Evolutionary conservation across 92 coral and sea anemone genomes (phyloP), one percentile per base, ranked within the genome.

Genomic region (Palythoa grandis): DNA sequence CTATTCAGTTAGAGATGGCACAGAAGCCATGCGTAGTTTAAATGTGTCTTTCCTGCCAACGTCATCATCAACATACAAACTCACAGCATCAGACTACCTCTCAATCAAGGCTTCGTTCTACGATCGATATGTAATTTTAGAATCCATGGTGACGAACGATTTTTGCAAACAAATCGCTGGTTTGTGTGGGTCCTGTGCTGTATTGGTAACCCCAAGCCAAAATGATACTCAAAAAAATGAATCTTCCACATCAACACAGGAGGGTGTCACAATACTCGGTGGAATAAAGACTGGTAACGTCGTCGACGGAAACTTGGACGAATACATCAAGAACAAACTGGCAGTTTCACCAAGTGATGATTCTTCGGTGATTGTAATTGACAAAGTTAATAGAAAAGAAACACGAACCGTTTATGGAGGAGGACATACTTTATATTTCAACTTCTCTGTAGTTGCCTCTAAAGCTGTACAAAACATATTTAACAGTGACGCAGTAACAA

Each of bases 351-450:
- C 67, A 70, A 79, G 56, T 2, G 74, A 57, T 54, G 52, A 70
- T 24, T 70, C 83, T 19, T 40, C 76, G 17, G 84, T 87, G 74
- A 87, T 87, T 38, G 80, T 86, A 50, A 66, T 88, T 38, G 78
- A 88, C 73, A 56, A 82, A 47, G 85, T 48, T 20, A 40, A 57
- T 7, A 86, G 86, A n/a, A 87, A 86, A 29, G 94, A 91, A 77
- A 88, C 94, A 39, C 83, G 90, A 24, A 56, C 52, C 8, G 94
- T 91, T 47, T 88, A 88, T 37, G 94, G 92, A 3, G 94, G 94
- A 15, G 83, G 88, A 3, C 86, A 71, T 80, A 79, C 86, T 71
- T 88, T 91, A 40, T 54, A 85, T 63, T 91, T 91, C 78, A 76
- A 85, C 72, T 87, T 88, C 61, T 85, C 94, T 11, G 94, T 91